Conservation (phyloP, 1,140 invertebrate genomes). For the Saccostrea glomerata region DNA sequence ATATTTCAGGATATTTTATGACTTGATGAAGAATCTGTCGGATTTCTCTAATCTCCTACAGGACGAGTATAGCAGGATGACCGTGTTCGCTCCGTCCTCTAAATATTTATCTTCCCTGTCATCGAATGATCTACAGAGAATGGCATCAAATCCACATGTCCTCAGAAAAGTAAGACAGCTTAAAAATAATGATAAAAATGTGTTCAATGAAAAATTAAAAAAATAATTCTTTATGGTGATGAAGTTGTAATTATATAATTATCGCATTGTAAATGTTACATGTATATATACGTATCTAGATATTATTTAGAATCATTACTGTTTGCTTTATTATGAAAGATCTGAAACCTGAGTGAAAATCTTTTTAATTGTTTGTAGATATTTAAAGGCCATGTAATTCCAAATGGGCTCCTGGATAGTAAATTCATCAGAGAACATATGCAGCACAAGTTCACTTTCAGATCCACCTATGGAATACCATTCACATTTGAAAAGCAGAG, state of each 20-base stretch:
- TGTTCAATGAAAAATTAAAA: too few relatives aligned
- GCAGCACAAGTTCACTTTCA: constrained; percentile 50
- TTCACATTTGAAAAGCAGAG: constrained; percentile 54
- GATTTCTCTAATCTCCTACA: constrained; percentile 42
- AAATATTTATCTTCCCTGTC: constrained; percentile 55
- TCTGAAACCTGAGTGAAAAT: too few relatives aligned
- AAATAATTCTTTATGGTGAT: too few relatives aligned
- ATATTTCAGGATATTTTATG: constrained; percentile 57
- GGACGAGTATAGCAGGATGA: constrained; percentile 60
- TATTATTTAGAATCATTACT: too few relatives aligned
- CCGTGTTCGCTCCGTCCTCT: constrained; percentile 70
- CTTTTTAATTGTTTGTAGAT: constrained; percentile 62
- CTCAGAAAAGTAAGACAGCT: constrained; percentile 61
- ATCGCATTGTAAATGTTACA: too few relatives aligned
- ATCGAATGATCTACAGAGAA: constrained; percentile 39
- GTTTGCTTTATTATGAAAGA: too few relatives aligned
- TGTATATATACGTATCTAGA: too few relatives aligned
- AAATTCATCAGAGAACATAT: constrained; percentile 61
- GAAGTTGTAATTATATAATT: too few relatives aligned
- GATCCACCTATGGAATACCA: constrained; percentile 58
- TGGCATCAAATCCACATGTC: constrained; percentile 58
- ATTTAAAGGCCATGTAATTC: constrained; percentile 67
- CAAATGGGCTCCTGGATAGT: constrained; percentile 62
- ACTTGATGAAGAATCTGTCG: constrained; percentile 50
- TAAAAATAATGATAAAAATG: too few relatives aligned